Percentiles rank a stretch among this genome's conserved stretches.
These are phyloP conservation scores for Charaxes varanes DNA, from an alignment of 1,140 invertebrate genomes.

Conservation along the genomic window DNA sequence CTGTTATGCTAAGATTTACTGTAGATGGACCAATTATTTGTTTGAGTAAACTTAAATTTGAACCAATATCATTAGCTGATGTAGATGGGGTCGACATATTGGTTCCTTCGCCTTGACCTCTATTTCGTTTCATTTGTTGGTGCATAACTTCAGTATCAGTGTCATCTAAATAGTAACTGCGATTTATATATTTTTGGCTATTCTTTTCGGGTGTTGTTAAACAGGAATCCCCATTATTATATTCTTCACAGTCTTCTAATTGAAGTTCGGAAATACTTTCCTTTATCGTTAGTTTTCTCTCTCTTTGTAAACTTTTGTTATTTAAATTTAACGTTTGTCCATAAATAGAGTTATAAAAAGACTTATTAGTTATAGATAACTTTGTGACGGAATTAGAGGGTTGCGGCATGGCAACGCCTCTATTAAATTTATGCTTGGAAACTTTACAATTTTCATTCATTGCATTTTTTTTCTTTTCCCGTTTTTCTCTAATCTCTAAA, in stretches of 20 bases:
- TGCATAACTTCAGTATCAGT: constrained; percentile 45
- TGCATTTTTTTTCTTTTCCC: constrained; percentile 50
- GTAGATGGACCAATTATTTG: constrained; percentile 19
- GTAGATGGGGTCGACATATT: constrained; percentile 24
- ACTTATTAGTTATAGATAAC: constrained; percentile 61
- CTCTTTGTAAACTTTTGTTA: constrained; percentile 23
- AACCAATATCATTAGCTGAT: constrained; percentile 27
- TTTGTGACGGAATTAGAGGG: constrained; percentile 55
- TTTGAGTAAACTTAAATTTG: constrained; percentile 23
- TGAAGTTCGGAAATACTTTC: constrained; percentile 14
- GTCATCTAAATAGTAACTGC: constrained; percentile 44
- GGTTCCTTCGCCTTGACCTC: constrained; percentile 13
- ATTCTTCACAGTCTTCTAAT: constrained; percentile 19
- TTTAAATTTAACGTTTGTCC: constrained; percentile 30
- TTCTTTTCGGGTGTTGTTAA: constrained; percentile 17
- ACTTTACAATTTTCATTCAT: constrained; percentile 44
- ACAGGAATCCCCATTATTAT: constrained; percentile 5
- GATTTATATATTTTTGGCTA: constrained; percentile 35
- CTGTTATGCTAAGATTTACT: constrained; percentile 18
- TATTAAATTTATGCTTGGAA: constrained; percentile 39
- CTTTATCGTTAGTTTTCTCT: constrained; percentile 19
- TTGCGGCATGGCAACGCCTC: constrained; percentile 38
- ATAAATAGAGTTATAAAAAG: constrained; percentile 64
- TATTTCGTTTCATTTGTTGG: constrained; percentile 28
- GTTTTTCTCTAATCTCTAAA: constrained; percentile 51